Evolutionary conservation across 2,797 vertebrate species (phyloP).

Genomic region (Eospalax fontanierii): DNA sequence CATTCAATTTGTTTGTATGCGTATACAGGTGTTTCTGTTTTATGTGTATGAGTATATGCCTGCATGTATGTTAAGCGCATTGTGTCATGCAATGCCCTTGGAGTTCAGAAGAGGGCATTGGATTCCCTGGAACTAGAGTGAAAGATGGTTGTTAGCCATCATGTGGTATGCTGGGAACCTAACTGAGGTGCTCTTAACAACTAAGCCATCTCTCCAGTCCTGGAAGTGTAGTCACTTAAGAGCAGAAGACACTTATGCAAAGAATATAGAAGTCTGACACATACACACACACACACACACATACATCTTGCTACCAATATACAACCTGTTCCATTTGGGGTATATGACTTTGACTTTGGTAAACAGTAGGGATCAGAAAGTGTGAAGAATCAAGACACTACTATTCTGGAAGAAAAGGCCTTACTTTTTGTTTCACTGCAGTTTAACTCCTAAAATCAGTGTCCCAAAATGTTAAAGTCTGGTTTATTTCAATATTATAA

Average conservation of each 20-base stretch:
- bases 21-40: not conserved
- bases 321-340: not conserved
- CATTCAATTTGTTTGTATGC: not conserved
- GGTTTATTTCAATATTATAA: conserved; percentile 31
- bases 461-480: conserved; percentile 35
- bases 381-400: conserved; percentile 1
- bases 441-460: not conserved
- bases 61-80: too few species aligned
- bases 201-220: too few species aligned
- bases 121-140: too few species aligned
- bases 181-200: too few species aligned
- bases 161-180: too few species aligned
- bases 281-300: not conserved
- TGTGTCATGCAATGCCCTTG: too few species aligned
- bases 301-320: not conserved
- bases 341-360: conserved; percentile 23
- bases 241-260: not conserved
- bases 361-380: not conserved
- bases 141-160: too few species aligned
- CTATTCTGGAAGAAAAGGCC: conserved; percentile 1
- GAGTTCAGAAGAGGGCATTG: too few species aligned
- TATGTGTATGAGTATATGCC: too few species aligned
- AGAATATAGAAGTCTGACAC: not conserved
- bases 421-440: conserved; percentile 38
- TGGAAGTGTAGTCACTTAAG: conserved; percentile 37